phyloP scores from a whole-genome alignment of 2,888 invertebrate species.

The Nineta flava region DNA sequence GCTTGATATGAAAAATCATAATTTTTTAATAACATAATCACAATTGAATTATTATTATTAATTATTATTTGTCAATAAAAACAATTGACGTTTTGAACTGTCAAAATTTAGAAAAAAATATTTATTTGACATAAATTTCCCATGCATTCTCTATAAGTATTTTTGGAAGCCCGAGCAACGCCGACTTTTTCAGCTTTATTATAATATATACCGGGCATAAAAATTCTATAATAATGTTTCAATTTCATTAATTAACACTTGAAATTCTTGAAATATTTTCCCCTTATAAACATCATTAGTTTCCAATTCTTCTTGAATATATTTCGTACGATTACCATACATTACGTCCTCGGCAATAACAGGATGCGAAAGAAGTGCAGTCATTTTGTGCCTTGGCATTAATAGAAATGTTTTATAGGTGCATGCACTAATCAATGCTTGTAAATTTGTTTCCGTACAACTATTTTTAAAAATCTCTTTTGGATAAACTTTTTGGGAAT shows the following conservation, averaged over 20 bases:
- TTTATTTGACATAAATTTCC: too few relatives aligned
- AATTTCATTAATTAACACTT: background rate
- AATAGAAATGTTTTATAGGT: background rate
- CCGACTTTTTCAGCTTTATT: background rate
- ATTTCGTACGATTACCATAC: background rate
- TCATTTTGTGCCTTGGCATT: background rate
- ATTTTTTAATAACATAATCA: too few relatives aligned
- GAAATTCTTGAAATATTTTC: background rate
- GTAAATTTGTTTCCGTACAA: too few relatives aligned
- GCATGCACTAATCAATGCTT: too few relatives aligned
- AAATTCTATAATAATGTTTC: background rate
- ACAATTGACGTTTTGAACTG: background rate
- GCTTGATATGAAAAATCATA: too few relatives aligned
- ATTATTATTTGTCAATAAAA: background rate
- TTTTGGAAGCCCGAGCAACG: too few relatives aligned
- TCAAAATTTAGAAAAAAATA: too few relatives aligned
- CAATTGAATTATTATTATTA: too few relatives aligned
- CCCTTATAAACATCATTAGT: background rate
- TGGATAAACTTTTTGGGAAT: background rate
- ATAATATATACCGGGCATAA: background rate
- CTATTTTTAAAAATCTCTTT: background rate
- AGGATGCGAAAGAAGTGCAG: background rate
- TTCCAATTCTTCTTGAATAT: background rate
- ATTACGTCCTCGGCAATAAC: background rate
- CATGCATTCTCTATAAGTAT: too few relatives aligned